Base-by-base conservation (phyloP, 2,888 invertebrate genomes). In the Pristionchus japonicus region DNA sequence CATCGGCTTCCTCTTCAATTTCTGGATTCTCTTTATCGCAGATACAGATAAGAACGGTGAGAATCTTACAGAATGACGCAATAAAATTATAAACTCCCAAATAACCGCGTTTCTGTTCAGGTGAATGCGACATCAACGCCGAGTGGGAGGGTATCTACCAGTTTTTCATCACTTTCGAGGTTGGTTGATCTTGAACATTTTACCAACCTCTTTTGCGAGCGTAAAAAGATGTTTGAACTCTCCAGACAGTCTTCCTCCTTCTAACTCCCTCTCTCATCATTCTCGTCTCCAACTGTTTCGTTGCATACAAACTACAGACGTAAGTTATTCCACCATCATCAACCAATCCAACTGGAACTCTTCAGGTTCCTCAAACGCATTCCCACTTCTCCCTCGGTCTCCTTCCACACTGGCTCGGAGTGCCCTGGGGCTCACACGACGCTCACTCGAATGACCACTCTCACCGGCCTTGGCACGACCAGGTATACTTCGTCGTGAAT, bases 21-120 rank as follows among this genome's bases (percentile, higher is more conserved):
- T 90, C 37, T 93, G 93, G 93, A 93, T 93, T 67, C 90, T 93
- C 0, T 89, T 92, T 37, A 92, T 93, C 23, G 93, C 93, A 13
- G 90, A 93, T 23, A 89, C 92, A 37, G 90, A 91, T 88, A 87
- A 89, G 15, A 88, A 89, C 3, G 85, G 85, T 31, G 3, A 47
- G 34, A 67, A 1, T 31, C 15, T 2, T 2, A n/a, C n/a, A n/a
- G n/a, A n/a, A n/a, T n/a, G n/a, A n/a, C n/a, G n/a, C n/a, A n/a
- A n/a, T n/a, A n/a, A n/a, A n/a, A 31, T 15, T 43, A 11, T 34
- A 20, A 74, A 37, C 31, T 3, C 2, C 23, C 20, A 20, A 4
- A 20, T 0, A 70, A 20, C 9, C 70, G 20, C 15, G 37, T 4
- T 15, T 37, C 17, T 17, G 1, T 47, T 9, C 77, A 77, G 89